Conservation (phyloP, 2,113 vertebrate species). For the Corythoichthys intestinalis region DNA sequence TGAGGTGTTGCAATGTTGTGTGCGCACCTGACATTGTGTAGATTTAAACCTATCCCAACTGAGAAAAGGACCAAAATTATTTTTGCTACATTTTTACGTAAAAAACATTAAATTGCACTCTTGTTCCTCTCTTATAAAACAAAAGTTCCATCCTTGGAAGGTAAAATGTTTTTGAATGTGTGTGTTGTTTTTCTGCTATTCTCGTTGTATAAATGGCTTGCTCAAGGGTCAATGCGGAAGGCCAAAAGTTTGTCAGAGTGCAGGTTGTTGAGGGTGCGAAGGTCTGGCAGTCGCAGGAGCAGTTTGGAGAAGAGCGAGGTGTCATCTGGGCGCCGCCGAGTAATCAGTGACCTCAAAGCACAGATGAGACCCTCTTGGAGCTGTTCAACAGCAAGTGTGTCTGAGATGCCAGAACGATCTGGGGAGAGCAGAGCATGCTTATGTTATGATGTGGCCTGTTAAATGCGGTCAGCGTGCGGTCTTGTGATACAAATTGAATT, state of each 20-base stretch:
- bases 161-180: conserved; percentile 14
- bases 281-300: conserved; percentile 74
- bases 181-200: conserved; percentile 7
- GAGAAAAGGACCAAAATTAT: conserved; percentile 12
- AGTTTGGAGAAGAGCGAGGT: conserved; percentile 71
- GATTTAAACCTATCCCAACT: conserved; percentile 11
- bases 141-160: conserved; percentile 37
- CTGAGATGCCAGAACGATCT: conserved; percentile 71
- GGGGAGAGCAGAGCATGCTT: conserved; percentile 15
- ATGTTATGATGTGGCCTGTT: conserved; percentile 22
- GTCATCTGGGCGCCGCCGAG: conserved; percentile 67
- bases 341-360: conserved; percentile 70
- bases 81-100: background rate
- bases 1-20: conserved; percentile 27
- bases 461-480: background rate
- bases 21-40: conserved; percentile 28
- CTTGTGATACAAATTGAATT: background rate
- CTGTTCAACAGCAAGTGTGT: conserved; percentile 71
- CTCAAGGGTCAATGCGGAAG: conserved; percentile 74
- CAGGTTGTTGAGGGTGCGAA: conserved; percentile 76
- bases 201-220: background rate
- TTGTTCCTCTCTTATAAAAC: conserved; percentile 23
- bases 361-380: conserved; percentile 75
- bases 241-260: conserved; percentile 79
- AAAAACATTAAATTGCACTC: conserved; percentile 31